Evolutionary conservation across 2,113 vertebrate genomes (phyloP).

Genomic region (Mugil cephalus): DNA sequence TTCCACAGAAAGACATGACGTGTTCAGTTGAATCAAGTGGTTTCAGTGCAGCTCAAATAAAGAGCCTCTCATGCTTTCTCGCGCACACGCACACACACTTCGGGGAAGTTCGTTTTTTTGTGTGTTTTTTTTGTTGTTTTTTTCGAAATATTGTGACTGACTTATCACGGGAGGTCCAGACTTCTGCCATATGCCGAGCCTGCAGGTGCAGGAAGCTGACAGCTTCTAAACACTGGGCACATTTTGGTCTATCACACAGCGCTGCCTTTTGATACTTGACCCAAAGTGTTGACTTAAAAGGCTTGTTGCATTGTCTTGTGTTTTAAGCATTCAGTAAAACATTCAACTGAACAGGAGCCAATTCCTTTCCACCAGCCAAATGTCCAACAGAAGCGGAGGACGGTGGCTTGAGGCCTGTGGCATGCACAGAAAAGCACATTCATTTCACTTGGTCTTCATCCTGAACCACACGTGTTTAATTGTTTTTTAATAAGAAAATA

Average conservation of each 20-base stretch:
- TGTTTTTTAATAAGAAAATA: not conserved
- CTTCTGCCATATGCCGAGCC: constrained; percentile 66
- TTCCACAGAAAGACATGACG: too few species aligned
- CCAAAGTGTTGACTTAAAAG: constrained; percentile 41
- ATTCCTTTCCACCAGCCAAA: constrained; percentile 25
- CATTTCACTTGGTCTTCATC: constrained; percentile 4
- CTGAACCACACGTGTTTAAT: not conserved
- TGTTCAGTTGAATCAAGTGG: too few species aligned
- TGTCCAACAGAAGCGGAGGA: constrained; percentile 17
- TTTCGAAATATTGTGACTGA: constrained; percentile 56
- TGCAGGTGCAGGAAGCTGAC: constrained; percentile 75
- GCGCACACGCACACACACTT: constrained; percentile 19
- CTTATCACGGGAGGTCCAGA: constrained; percentile 70
- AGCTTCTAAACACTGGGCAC: constrained; percentile 45
- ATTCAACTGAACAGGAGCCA: constrained; percentile 28
- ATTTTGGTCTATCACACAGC: constrained; percentile 39
- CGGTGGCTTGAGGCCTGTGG: too few species aligned
- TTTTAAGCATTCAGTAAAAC: constrained; percentile 32
- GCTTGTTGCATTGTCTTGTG: constrained; percentile 37
- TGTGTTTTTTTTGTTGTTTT: constrained; percentile 5
- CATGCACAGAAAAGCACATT: not conserved
- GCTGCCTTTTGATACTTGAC: constrained; percentile 42
- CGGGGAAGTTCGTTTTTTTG: constrained; percentile 48
- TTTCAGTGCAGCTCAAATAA: constrained; percentile 15
- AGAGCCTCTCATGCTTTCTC: not conserved